phyloP scores from a whole-genome alignment of 2,113 vertebrate species.

The Dipodomys ordii region DNA sequence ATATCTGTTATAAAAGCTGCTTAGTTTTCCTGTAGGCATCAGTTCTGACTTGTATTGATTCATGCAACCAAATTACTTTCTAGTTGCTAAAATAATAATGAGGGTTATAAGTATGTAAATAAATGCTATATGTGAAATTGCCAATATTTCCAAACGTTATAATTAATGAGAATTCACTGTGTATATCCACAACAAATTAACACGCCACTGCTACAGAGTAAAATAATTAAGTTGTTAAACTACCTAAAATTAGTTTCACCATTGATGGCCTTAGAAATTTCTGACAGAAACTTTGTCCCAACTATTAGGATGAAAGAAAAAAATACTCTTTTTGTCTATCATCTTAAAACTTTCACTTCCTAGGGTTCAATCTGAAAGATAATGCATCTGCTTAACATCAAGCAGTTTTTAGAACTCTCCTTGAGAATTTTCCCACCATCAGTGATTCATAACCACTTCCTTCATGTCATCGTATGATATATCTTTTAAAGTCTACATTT shows the following conservation, averaged over 20 bases:
- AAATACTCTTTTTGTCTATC: constrained; percentile 76
- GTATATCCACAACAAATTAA: neutral
- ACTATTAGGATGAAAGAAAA: constrained; percentile 73
- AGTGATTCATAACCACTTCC: constrained; percentile 68
- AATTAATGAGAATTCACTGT: constrained; percentile 40
- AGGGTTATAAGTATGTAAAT: constrained; percentile 19
- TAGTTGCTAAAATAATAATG: constrained; percentile 56
- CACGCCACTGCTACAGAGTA: neutral
- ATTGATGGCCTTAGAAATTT: constrained; percentile 66
- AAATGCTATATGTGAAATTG: constrained; percentile 9
- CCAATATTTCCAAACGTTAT: constrained; percentile 56
- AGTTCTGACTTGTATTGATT: constrained; percentile 53
- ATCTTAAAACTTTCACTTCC: constrained; percentile 76
- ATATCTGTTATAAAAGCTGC: constrained; percentile 67
- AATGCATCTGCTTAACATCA: constrained; percentile 81
- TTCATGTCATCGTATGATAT: constrained; percentile 70
- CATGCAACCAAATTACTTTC: constrained; percentile 46
- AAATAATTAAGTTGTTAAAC: constrained; percentile 53
- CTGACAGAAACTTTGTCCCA: constrained; percentile 68
- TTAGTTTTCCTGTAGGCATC: constrained; percentile 41
- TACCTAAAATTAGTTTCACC: constrained; percentile 67
- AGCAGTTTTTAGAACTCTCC: constrained; percentile 81
- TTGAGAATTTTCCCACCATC: constrained; percentile 78
- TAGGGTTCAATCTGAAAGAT: constrained; percentile 75
- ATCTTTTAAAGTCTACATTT: constrained; percentile 80